Evolutionary conservation across 2,113 vertebrate species (phyloP), one percentile per base, ranked within the genome.

Genomic region (Siniperca chuatsi): DNA sequence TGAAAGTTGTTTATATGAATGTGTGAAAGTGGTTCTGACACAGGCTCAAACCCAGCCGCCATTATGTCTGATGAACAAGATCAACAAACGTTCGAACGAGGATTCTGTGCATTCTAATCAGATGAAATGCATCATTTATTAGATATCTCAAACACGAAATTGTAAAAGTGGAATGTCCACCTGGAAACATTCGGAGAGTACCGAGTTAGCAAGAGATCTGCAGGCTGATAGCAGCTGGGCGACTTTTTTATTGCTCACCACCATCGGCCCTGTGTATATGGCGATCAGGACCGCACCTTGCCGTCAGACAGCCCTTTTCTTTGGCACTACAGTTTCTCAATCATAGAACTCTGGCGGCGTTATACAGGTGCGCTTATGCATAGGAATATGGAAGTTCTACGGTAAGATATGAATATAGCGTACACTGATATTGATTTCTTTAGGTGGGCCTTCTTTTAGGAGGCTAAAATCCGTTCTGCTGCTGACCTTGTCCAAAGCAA

Each of bases 21-120:
- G 69, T 57, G 50, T 72, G 29, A 55, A 72, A 72, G 52, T 40
- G 50, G 42, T 16, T 46, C 13, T 67, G 65, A 65, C 62, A 65
- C 35, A 42, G 10, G 64, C 64, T 66, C 37, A 25, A 13, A 60
- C n/a, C n/a, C 23, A 15, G 57, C 4, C n/a, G 2, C 2, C 23
- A 57, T 57, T 58, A 25, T 10, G 3, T 25, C 11, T 58, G 57
- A 25, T 25, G 58, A 60, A 8, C 15, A 37, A 35, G 20, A 18
- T 64, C 18, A 37, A 12, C 12, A 15, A 60, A 29, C n/a, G 6
- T 60, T 29, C 10, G 15, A 25, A 15, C 11, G 13, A 15, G n/a
- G n/a, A 29, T 15, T 29, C 25, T 11, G 1, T 18, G 9, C 8
- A 40, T 11, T 65, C 18, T 42, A 23, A 23, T 65, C 18, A 23